Evolutionary conservation across 1,140 invertebrate species (phyloP), one percentile per base, ranked within the genome.

Genomic region (Helicoverpa zea): DNA sequence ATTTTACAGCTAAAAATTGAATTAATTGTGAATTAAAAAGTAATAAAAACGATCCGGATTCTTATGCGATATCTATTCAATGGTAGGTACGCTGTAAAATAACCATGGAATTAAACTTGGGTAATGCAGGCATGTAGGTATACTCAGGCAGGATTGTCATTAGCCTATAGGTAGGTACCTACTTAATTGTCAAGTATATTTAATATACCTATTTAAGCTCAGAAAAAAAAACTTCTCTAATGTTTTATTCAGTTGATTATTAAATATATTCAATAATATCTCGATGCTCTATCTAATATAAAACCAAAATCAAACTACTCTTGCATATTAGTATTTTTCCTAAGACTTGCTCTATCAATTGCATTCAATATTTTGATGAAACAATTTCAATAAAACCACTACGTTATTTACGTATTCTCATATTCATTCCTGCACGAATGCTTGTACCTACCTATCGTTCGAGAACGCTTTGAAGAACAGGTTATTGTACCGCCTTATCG

Each of bases 1-100:
- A 43, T 35, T 73, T 73, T 73, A 73, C 30, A 73, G 16, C 30
- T 58, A 51, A 77, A 77, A 77, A 52, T 51, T 64, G 75, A 64
- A 77, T 77, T 64, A 77, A 77, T 77, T 64, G 49, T 52, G 14
- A 52, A 66, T 77, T 66, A 77, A 77, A 77, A 77, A 64, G 75
- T 64, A 47, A 51, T 77, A 77, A 77, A 66, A 77, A 7, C 47
- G 9, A 61, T 49, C 35, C 49, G 75, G 61, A 77, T 77, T 61
- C n/a, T 16, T 29, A 54, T 54, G 75, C 70, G 29, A 30, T 58
- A 58, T 58, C 70, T 73, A 58, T 73, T 58, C 47, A 43, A 58
- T 73, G 43, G 43, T 73, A 16, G 52, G 58, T 73, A 43, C 52
- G 51, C 68, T 10, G 52, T 73, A 73, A 73, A 73, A 73, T 54